These are phyloP conservation scores for Champsocephalus gunnari DNA, from an alignment of 2,797 vertebrate genomes.

Conservation along the genomic window DNA sequence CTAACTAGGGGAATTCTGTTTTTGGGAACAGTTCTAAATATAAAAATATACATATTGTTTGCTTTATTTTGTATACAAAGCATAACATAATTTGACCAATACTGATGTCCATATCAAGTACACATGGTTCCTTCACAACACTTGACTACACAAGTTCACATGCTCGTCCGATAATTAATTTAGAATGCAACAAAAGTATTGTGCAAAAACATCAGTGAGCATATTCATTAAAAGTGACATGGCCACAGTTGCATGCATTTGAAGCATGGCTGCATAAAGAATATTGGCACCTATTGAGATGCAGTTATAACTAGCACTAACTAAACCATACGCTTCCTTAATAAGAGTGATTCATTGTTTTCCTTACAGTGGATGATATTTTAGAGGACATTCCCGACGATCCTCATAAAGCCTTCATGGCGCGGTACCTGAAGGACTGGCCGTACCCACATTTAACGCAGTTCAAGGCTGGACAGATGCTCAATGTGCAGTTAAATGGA, in stretches of 20 bases:
- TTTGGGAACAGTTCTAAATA: too few species aligned
- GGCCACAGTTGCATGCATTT: background rate
- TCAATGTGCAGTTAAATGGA: conserved; percentile 89
- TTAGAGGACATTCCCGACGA: conserved; percentile 89
- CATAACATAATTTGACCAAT: too few species aligned
- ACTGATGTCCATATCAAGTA: too few species aligned
- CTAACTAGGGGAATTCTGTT: too few species aligned
- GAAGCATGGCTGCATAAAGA: background rate
- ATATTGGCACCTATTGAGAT: background rate
- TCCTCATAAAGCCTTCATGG: conserved; percentile 86
- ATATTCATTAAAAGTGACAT: background rate
- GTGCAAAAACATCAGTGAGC: background rate
- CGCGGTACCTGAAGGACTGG: conserved; percentile 90
- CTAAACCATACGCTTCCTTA: background rate
- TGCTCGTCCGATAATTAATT: too few species aligned
- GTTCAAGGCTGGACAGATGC: conserved; percentile 87
- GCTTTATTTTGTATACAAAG: too few species aligned
- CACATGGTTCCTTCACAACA: too few species aligned
- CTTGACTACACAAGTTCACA: too few species aligned
- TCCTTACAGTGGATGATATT: conserved; percentile 83
- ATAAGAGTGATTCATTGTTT: background rate
- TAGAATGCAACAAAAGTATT: too few species aligned
- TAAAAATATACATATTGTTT: too few species aligned
- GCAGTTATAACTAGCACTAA: background rate
- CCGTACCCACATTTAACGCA: conserved; percentile 91